Evolutionary conservation across 1,140 invertebrate genomes (phyloP).

Genomic region (Bombus polaris): DNA sequence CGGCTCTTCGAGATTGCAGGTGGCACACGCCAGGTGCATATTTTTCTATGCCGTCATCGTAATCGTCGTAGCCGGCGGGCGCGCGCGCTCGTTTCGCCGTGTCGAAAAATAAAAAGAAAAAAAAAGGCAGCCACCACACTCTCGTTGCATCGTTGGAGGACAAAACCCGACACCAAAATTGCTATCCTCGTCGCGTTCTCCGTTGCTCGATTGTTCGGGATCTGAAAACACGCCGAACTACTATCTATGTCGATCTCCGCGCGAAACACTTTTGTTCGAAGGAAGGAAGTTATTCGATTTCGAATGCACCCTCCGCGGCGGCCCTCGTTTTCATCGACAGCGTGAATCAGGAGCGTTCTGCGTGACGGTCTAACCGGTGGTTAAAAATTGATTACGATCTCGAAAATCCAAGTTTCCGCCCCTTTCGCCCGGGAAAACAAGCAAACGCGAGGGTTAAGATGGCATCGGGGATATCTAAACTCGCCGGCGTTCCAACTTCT

Average conservation of each 20-base stretch:
- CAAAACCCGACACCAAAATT: neutral
- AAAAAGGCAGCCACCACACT: neutral
- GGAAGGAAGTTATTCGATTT: conserved; percentile 41
- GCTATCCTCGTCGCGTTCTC: neutral
- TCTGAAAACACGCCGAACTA: neutral
- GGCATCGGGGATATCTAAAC: conserved; percentile 12
- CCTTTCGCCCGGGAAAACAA: conserved; percentile 18
- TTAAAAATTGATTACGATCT: conserved; percentile 46
- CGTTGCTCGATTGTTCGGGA: neutral
- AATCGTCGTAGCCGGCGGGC: neutral
- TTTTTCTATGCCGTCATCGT: conserved; percentile 5
- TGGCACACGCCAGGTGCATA: conserved; percentile 26
- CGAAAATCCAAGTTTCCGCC: conserved; percentile 35
- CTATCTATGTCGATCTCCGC: conserved; percentile 1
- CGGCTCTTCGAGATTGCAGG: conserved; percentile 32
- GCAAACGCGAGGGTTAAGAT: neutral
- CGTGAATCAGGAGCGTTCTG: conserved; percentile 32
- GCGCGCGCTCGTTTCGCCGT: neutral
- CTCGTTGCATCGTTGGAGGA: neutral
- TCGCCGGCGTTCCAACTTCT: no score
- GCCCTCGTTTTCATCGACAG: conserved; percentile 32
- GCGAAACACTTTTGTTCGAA: conserved; percentile 13
- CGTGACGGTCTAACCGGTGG: conserved; percentile 42
- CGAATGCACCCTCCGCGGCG: conserved; percentile 35
- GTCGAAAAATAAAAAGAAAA: neutral